Evolutionary conservation across 2,113 vertebrate species (phyloP).

Genomic region (Nothobranchius kuhntae): DNA sequence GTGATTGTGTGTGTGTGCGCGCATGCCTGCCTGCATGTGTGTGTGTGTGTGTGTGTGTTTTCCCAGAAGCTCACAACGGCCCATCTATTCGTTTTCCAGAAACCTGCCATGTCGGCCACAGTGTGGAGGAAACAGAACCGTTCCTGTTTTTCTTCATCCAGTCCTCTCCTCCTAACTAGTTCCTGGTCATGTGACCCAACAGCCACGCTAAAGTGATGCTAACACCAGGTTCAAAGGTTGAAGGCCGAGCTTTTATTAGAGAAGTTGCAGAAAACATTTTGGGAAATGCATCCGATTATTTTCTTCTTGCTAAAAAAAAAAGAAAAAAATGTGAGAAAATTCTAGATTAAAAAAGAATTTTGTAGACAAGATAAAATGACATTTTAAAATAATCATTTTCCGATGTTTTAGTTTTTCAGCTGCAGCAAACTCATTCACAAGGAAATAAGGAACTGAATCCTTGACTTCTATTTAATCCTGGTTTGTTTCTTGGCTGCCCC

Average conservation of each 20-base stretch:
- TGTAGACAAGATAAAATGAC: too few relatives aligned
- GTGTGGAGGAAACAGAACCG: constrained; percentile 30
- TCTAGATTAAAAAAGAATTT: too few relatives aligned
- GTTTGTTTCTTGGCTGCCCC: background rate
- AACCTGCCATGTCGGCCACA: constrained; percentile 18
- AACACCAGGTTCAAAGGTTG: background rate
- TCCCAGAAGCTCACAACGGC: constrained; percentile 21
- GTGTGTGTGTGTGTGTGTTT: constrained; percentile 22
- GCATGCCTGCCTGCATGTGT: background rate
- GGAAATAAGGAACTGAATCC: background rate
- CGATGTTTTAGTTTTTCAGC: too few relatives aligned
- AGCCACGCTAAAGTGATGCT: background rate
- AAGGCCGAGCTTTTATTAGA: background rate
- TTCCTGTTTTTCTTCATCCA: constrained; percentile 26
- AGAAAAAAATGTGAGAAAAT: too few relatives aligned
- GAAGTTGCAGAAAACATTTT: constrained; percentile 11
- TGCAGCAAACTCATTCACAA: background rate
- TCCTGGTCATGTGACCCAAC: constrained; percentile 30
- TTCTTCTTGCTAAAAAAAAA: background rate
- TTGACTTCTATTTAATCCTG: background rate
- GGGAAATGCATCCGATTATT: background rate
- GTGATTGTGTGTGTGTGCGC: constrained; percentile 3
- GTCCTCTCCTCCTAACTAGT: constrained; percentile 14
- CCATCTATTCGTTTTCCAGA: constrained; percentile 26
- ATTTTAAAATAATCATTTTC: too few relatives aligned